Conservation (phyloP, 2,797 vertebrate genomes). For the Mergus octosetaceus region DNA sequence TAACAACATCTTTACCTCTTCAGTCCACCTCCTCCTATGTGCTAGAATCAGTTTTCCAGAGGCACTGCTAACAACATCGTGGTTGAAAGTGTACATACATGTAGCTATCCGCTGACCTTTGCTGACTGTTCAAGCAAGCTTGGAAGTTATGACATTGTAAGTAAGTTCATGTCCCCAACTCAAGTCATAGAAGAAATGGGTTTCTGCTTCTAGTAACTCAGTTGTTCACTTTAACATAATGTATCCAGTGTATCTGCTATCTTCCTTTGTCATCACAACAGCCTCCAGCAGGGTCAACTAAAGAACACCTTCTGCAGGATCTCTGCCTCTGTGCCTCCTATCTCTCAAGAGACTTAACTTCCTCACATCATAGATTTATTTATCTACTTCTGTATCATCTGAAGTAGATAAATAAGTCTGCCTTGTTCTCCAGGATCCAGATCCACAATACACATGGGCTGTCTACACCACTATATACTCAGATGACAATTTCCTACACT, state of each 20-base stretch:
- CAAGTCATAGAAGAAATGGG: not conserved
- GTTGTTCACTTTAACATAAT: not conserved
- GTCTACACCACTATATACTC: not conserved
- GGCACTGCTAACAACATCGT: rapidly evolving
- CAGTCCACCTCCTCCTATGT: not conserved
- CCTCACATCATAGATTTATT: not conserved
- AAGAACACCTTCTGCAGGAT: not conserved
- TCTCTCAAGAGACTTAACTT: not conserved
- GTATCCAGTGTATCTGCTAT: not conserved
- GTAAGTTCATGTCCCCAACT: not conserved
- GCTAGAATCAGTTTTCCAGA: not conserved
- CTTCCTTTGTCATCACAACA: not conserved
- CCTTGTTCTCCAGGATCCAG: not conserved
- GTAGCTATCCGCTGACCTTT: not conserved
- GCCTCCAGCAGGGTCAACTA: not conserved
- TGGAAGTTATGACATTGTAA: not conserved
- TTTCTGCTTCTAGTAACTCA: not conserved
- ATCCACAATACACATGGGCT: not conserved
- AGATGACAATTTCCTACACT: not conserved
- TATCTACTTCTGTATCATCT: not conserved
- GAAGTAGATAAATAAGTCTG: not conserved
- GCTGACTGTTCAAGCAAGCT: not conserved
- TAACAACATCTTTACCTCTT: not conserved
- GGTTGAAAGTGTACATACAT: rapidly evolving
- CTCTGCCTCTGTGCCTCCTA: not conserved